phyloP scores from a whole-genome alignment of 2,113 vertebrate genomes.

The Pantherophis guttatus region DNA sequence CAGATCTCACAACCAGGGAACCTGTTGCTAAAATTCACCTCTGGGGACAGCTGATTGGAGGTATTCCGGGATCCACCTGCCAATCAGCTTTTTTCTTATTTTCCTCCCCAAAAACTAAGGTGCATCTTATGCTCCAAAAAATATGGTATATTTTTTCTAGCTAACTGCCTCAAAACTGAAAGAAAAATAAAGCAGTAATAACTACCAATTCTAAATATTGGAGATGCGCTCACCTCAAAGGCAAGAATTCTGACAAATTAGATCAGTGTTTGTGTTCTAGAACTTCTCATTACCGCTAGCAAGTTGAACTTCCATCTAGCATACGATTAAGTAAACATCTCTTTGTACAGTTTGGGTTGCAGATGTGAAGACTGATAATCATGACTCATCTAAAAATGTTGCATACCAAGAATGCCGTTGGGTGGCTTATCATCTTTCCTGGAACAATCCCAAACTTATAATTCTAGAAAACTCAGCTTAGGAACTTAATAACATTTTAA shows the following conservation, averaged over 20 bases:
- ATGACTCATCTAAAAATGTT: neutral
- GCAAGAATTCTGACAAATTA: neutral
- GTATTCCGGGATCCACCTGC: no score
- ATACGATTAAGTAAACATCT: neutral
- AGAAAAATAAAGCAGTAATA: neutral
- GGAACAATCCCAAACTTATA: neutral
- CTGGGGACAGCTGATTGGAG: no score
- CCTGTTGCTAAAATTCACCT: no score
- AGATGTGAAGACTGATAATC: neutral
- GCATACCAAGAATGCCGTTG: neutral
- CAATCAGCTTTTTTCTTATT: no score
- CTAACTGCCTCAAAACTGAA: neutral
- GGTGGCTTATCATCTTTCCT: neutral
- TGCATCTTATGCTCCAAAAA: no score
- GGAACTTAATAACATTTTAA: neutral
- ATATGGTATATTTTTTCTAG: neutral
- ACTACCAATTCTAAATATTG: neutral
- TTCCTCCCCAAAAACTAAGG: no score
- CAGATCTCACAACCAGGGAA: no score
- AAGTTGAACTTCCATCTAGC: neutral
- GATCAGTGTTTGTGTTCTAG: neutral
- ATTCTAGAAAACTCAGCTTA: neutral
- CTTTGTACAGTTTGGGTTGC: neutral
- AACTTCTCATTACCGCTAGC: neutral
- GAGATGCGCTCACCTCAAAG: neutral